Percentiles rank a stretch among this genome's conserved stretches.
phyloP scores from a whole-genome alignment of 2,113 vertebrate species.

The Limnothrissa miodon region DNA sequence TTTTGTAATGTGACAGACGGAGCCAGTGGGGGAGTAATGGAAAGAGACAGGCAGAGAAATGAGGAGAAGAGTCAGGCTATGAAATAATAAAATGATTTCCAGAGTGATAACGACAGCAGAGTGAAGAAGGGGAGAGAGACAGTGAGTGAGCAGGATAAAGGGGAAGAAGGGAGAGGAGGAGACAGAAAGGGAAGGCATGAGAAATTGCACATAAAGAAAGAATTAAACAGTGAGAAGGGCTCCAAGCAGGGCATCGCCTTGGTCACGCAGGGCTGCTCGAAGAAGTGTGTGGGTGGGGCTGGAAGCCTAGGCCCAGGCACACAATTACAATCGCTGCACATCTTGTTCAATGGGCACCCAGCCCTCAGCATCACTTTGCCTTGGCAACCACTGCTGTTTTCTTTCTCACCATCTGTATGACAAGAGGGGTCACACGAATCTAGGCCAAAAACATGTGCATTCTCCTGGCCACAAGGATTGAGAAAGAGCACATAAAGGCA shows the following conservation, averaged over 20 bases:
- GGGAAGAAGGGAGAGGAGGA: not conserved
- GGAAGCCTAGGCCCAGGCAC: not conserved
- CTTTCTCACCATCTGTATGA: constrained; percentile 33
- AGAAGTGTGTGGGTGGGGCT: not conserved
- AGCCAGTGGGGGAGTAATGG: not conserved
- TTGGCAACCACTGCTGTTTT: constrained; percentile 34
- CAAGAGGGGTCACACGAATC: constrained; percentile 26
- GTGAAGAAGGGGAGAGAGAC: not conserved
- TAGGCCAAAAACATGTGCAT: constrained; percentile 25
- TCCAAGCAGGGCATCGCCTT: not conserved
- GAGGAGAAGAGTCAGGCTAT: not conserved
- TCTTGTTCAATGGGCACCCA: not conserved
- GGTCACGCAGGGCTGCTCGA: not conserved
- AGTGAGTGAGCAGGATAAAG: not conserved
- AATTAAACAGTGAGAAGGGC: not conserved
- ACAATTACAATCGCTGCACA: not conserved
- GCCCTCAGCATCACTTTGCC: constrained; percentile 25
- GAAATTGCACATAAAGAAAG: not conserved
- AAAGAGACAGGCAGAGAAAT: not conserved
- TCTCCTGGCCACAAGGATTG: not conserved
- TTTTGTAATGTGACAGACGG: not conserved
- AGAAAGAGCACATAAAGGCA: not conserved
- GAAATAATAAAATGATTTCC: constrained; percentile 18
- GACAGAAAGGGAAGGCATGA: not conserved
- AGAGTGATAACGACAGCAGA: not conserved